Evolutionary conservation across 2,113 vertebrate genomes (phyloP).

Genomic region (Philantomba maxwellii): DNA sequence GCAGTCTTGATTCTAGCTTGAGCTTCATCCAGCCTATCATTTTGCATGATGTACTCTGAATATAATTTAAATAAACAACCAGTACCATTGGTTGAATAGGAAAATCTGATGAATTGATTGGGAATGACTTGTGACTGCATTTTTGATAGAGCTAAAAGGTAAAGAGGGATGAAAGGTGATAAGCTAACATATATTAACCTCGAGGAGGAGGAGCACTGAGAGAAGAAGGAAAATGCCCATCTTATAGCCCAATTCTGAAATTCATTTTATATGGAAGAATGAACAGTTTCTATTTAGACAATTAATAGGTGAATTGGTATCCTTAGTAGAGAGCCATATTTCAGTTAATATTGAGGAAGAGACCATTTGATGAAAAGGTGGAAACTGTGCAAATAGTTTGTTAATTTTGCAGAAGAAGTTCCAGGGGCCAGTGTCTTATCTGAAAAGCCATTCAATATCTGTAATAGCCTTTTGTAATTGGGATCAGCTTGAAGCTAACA

Average conservation of each 20-base stretch:
- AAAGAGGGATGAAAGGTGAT: neutral
- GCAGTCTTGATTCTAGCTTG: neutral
- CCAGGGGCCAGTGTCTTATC: neutral
- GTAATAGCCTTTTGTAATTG: neutral
- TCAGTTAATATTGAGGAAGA: neutral
- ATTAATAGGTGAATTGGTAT: neutral
- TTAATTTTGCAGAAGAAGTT: neutral
- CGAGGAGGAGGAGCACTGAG: neutral
- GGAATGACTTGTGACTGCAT: neutral
- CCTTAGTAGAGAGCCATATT: neutral
- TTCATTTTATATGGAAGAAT: neutral
- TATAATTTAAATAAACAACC: neutral
- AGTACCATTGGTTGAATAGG: neutral
- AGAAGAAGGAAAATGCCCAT: neutral
- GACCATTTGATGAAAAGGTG: neutral
- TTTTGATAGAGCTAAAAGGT: neutral
- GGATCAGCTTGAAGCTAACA: neutral
- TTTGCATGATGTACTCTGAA: neutral
- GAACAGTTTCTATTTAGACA: neutral
- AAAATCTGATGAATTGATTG: neutral
- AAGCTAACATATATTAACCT: neutral
- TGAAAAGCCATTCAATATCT: conserved; percentile 9
- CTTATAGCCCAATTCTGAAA: neutral
- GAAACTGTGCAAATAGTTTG: neutral
- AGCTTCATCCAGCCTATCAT: neutral